A percentile compares a stretch with the other conserved stretches of the same genome.
These are phyloP conservation scores for Cecidostiba fungosa DNA, from an alignment of 2,888 invertebrate species.

Conservation along the genomic window DNA sequence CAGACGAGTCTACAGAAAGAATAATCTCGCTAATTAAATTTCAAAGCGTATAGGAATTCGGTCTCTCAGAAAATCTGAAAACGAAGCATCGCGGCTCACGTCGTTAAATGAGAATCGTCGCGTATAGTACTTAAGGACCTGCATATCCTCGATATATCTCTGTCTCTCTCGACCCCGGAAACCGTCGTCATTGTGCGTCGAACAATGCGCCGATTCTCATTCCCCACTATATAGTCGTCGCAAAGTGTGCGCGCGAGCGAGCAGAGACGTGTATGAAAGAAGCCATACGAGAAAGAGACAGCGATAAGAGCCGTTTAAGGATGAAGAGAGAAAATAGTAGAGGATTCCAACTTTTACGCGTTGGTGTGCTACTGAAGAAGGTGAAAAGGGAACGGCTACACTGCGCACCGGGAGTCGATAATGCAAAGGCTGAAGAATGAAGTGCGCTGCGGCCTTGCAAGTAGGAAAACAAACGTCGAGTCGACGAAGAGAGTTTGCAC, in stretches of 20 bases:
- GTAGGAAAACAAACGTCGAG: constrained; percentile 12
- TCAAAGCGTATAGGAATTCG: too few relatives aligned
- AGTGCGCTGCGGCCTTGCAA: neutral
- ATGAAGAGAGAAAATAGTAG: neutral
- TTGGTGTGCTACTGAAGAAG: neutral
- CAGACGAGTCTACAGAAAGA: neutral
- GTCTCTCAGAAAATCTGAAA: neutral
- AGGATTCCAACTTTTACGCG: constrained; percentile 2
- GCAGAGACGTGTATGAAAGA: neutral
- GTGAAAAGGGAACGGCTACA: neutral
- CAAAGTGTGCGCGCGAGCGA: neutral
- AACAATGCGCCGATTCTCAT: constrained; percentile 59
- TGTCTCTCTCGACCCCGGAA: neutral
- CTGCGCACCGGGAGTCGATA: neutral
- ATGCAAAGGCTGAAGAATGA: constrained; percentile 24
- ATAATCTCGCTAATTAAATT: too few relatives aligned
- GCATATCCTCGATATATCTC: constrained; percentile 7
- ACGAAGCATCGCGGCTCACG: neutral
- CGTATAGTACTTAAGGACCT: neutral
- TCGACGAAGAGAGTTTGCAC: neutral
- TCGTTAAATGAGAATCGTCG: neutral
- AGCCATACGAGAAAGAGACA: neutral
- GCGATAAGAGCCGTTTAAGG: constrained; percentile 14
- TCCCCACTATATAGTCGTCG: neutral
- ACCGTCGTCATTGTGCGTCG: constrained; percentile 43